A percentile compares a stretch with the other conserved stretches of the same genome.
Conservation (phyloP, 2,113 vertebrate genomes). For the Actinemys pallida region DNA sequence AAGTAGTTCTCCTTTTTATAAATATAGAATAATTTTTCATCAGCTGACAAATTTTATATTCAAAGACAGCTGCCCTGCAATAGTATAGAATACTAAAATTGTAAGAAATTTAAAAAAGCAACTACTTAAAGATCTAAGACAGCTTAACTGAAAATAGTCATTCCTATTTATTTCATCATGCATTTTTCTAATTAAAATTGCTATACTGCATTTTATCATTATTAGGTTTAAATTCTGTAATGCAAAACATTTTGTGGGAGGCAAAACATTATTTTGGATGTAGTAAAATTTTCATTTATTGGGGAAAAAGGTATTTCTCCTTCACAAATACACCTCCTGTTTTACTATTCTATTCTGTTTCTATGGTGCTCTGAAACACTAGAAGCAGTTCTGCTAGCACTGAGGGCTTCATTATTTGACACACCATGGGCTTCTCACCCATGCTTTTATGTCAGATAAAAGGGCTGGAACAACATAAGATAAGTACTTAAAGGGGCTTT, state of each 20-base stretch:
- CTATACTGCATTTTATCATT: constrained; percentile 8
- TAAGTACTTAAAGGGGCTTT: too few relatives aligned
- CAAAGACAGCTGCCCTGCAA: background rate
- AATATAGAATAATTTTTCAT: background rate
- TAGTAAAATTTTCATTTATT: background rate
- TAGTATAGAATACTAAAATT: background rate
- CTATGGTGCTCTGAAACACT: background rate
- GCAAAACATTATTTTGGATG: background rate
- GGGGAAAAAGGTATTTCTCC: background rate
- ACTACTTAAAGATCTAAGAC: background rate
- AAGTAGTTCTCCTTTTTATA: background rate
- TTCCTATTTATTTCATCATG: background rate
- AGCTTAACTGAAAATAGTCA: background rate
- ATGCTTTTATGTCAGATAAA: background rate
- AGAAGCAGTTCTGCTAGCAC: background rate
- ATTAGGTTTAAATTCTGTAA: background rate
- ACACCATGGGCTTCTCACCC: background rate
- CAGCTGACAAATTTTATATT: background rate
- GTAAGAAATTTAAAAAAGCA: background rate
- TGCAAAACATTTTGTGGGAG: background rate
- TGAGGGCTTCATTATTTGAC: background rate
- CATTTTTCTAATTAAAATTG: background rate
- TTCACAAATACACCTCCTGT: background rate
- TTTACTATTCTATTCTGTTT: background rate
- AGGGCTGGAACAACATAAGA: background rate